Evolutionary conservation across 2,797 vertebrate genomes (phyloP).

Genomic region (Agapornis canus): DNA sequence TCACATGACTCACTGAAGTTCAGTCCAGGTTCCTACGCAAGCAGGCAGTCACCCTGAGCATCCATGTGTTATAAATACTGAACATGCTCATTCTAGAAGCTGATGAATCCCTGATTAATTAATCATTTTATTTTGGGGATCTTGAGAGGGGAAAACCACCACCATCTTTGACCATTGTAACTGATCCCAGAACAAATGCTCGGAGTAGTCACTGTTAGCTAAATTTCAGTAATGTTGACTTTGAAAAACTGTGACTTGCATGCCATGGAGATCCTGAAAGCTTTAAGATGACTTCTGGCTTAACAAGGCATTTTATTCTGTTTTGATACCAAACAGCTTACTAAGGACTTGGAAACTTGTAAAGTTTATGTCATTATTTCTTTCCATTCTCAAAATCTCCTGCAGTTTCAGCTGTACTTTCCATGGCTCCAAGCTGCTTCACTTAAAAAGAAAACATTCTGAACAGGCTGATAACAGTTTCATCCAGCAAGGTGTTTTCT

Average conservation of each 20-base stretch:
- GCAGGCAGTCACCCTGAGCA: fast-evolving
- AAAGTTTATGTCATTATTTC: neutral
- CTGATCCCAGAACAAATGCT: neutral
- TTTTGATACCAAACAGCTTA: neutral
- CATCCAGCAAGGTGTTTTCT: constrained; percentile 17
- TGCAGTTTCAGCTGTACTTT: neutral
- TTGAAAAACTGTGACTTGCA: neutral
- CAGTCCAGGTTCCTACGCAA: neutral
- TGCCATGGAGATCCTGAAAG: neutral
- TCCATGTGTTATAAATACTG: fast-evolving
- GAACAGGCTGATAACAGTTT: neutral
- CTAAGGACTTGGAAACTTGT: neutral
- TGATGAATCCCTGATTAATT: neutral
- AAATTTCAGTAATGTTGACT: fast-evolving
- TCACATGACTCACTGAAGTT: neutral
- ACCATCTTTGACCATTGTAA: too few species aligned
- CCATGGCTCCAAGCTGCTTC: neutral
- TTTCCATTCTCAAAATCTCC: neutral
- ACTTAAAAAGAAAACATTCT: neutral
- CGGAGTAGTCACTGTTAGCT: fast-evolving
- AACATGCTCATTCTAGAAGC: neutral
- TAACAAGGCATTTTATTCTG: neutral
- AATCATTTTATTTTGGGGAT: neutral
- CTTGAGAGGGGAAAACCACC: neutral
- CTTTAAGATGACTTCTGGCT: neutral